Conservation (phyloP, 1,140 invertebrate genomes). For the Penaeus chinensis region DNA sequence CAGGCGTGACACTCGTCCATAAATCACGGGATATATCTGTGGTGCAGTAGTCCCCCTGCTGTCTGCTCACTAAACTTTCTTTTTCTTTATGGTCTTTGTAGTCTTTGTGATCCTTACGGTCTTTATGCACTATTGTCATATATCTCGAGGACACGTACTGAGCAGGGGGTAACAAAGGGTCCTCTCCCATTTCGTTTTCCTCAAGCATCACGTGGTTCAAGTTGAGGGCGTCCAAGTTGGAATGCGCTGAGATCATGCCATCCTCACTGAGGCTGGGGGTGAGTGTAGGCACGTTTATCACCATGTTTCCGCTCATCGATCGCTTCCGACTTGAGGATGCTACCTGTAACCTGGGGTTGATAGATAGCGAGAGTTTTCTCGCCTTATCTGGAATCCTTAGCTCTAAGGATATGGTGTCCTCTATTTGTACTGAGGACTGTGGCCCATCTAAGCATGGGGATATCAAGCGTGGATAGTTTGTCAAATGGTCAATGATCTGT, state of each 20-base stretch:
- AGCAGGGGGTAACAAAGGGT: conserved; percentile 51
- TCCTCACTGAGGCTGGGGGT: conserved; percentile 60
- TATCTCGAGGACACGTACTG: conserved; percentile 51
- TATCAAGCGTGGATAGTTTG: conserved; percentile 52
- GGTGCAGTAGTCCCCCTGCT: conserved; percentile 51
- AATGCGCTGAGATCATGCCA: conserved; percentile 56
- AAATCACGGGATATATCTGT: conserved; percentile 52
- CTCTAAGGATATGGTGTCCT: conserved; percentile 50
- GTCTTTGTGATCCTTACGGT: conserved; percentile 12
- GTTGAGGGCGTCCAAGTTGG: conserved; percentile 59
- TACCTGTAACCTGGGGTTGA: conserved; percentile 43
- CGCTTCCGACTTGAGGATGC: conserved; percentile 56
- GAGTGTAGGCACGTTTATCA: conserved; percentile 57
- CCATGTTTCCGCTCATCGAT: conserved; percentile 64
- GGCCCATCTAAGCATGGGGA: conserved; percentile 50
- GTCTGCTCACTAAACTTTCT: conserved; percentile 44
- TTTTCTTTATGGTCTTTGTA: conserved; percentile 43
- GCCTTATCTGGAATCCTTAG: conserved; percentile 52
- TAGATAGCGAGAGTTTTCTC: conserved; percentile 45
- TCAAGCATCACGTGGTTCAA: conserved; percentile 56
- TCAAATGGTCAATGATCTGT: conserved; percentile 56
- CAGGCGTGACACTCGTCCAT: conserved; percentile 56
- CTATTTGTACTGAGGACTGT: conserved; percentile 41
- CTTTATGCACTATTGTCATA: conserved; percentile 44
- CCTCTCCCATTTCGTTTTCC: conserved; percentile 52